Percentiles rank a stretch among this genome's conserved stretches.
Evolutionary conservation across 2,888 invertebrate genomes (phyloP).

Genomic region (Cheilosia vulpina): DNA sequence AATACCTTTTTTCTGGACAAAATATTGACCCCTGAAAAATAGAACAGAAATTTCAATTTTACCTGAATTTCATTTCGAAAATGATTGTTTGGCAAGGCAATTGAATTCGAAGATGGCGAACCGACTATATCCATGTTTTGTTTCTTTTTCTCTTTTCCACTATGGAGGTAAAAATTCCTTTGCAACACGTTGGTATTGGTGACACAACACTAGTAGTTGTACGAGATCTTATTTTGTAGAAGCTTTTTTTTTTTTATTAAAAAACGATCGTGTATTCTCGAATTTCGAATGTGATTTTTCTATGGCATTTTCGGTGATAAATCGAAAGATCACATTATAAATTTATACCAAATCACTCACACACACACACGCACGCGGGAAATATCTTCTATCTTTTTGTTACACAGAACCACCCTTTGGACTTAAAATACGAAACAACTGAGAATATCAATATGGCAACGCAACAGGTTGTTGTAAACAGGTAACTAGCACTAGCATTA

Average conservation of each 20-base stretch:
- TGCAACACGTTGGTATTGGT: conserved; percentile 23
- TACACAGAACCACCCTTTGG: conserved; percentile 62
- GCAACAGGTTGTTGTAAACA: conserved; percentile 74
- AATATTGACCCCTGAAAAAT: conserved; percentile 2
- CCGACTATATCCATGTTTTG: conserved; percentile 82
- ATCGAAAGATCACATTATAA: conserved; percentile 26
- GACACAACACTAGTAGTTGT: conserved; percentile 6
- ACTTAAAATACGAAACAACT: conserved; percentile 16
- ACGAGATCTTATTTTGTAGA: conserved; percentile 27
- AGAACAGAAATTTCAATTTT: conserved; percentile 70
- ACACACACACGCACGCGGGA: conserved; percentile 1
- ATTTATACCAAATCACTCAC: conserved; percentile 22
- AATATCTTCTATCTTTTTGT: conserved; percentile 30
- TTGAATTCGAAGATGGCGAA: conserved; percentile 80
- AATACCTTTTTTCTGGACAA: too few species aligned
- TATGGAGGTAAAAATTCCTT: conserved; percentile 44
- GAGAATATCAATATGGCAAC: conserved; percentile 69
- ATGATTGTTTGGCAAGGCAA: conserved; percentile 83
- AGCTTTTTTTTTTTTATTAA: not conserved
- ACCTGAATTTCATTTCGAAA: conserved; percentile 83
- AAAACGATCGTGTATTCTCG: conserved; percentile 30
- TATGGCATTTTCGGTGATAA: conserved; percentile 57
- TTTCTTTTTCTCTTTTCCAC: conserved; percentile 18
- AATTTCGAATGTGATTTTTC: conserved; percentile 34
- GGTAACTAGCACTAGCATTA: conserved; percentile 66